phyloP scores from a whole-genome alignment of 2,888 invertebrate species.

The Polydrusus tereticollis region DNA sequence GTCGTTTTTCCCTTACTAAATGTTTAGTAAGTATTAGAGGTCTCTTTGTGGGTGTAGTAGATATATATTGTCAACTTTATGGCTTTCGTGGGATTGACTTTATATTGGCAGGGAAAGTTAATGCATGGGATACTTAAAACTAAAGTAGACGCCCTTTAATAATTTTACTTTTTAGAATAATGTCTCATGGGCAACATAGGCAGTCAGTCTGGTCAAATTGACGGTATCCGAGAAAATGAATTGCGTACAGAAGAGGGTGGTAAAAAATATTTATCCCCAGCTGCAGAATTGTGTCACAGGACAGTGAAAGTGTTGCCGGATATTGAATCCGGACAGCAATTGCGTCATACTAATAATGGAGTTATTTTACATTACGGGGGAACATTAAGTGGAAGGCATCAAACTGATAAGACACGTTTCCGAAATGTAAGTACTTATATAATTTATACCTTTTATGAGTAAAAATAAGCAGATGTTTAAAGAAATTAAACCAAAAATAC shows the following conservation, averaged over 20 bases:
- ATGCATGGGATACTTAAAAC: too few species aligned
- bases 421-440: slow-evolving; percentile 47
- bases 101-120: background rate
- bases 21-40: too few species aligned
- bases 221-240: slow-evolving; percentile 44
- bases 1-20: too few species aligned
- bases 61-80: too few species aligned
- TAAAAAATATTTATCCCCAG: background rate
- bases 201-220: slow-evolving; percentile 62
- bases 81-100: too few species aligned
- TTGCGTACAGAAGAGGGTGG: slow-evolving; percentile 6
- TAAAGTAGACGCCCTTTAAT: too few species aligned
- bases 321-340: slow-evolving; percentile 72
- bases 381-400: slow-evolving; percentile 80
- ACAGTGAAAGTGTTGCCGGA: slow-evolving; percentile 76
- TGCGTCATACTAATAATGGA: slow-evolving; percentile 86
- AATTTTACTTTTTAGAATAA: too few species aligned
- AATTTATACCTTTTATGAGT: slow-evolving; percentile 1
- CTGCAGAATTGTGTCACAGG: too few species aligned
- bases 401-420: slow-evolving; percentile 43
- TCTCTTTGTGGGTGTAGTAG: too few species aligned
- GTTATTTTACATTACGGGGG: slow-evolving; percentile 86
- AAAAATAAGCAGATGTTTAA: too few species aligned
- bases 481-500: too few species aligned
- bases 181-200: slow-evolving; percentile 67